phyloP scores from a whole-genome alignment of 2,888 invertebrate genomes.

The Chrysina gloriosa region DNA sequence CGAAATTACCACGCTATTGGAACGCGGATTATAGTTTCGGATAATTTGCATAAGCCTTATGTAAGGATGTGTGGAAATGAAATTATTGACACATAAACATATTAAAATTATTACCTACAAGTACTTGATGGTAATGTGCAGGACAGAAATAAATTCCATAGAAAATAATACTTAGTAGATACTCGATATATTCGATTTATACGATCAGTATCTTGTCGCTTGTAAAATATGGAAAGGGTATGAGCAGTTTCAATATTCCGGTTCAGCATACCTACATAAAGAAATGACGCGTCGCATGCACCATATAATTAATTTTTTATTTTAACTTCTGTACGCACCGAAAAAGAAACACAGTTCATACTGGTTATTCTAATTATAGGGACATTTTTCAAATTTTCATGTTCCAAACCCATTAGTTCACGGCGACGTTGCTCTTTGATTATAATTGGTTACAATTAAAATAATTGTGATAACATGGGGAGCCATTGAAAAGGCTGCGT shows the following conservation, averaged over 20 bases:
- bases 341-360: constrained; percentile 8
- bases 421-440: constrained; percentile 18
- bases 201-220: constrained; percentile 11
- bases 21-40: no score
- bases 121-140: no score
- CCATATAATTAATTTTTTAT: constrained; percentile 35
- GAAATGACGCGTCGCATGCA: constrained; percentile 5
- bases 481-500: constrained; percentile 17
- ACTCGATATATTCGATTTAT: constrained; percentile 6
- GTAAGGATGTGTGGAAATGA: no score
- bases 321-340: constrained; percentile 21
- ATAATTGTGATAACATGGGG: constrained; percentile 20
- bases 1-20: no score
- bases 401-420: constrained; percentile 33
- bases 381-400: constrained; percentile 38
- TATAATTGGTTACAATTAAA: constrained; percentile 30
- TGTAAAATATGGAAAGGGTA: neutral
- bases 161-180: neutral
- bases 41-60: no score
- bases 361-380: constrained; percentile 17
- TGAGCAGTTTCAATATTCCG: neutral
- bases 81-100: no score
- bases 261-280: neutral
- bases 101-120: no score
- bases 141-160: neutral